These are phyloP conservation scores for Pharmacophagus antenor DNA, from an alignment of 2,888 invertebrate species.

Conservation along the genomic window DNA sequence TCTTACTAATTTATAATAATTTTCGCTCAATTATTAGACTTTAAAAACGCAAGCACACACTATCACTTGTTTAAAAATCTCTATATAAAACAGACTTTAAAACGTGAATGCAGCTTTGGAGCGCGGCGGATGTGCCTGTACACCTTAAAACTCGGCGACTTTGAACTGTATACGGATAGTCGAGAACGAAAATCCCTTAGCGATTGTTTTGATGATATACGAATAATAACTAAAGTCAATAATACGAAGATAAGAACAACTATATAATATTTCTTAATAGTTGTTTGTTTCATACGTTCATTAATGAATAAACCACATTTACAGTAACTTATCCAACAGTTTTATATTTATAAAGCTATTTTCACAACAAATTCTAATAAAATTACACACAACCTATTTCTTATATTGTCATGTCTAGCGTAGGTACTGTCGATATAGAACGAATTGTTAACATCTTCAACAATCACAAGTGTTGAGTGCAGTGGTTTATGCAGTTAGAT, in stretches of 20 bases:
- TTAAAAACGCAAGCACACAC: neutral
- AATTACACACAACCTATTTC: too few species aligned
- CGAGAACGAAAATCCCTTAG: constrained; percentile 26
- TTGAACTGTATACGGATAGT: constrained; percentile 11
- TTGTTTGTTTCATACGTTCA: neutral
- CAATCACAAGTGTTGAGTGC: constrained; percentile 32
- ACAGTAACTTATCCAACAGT: too few species aligned
- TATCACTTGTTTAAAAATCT: constrained; percentile 36
- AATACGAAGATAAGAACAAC: neutral
- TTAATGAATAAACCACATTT: too few species aligned
- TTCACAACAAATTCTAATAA: too few species aligned
- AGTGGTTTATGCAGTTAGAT: constrained; percentile 42
- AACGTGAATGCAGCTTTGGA: constrained; percentile 63
- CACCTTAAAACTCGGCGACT: constrained; percentile 31
- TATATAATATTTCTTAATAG: neutral
- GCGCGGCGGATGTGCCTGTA: constrained; percentile 55
- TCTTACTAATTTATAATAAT: neutral
- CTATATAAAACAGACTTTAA: constrained; percentile 18
- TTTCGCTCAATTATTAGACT: neutral
- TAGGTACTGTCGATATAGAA: constrained; percentile 4
- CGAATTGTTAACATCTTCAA: constrained; percentile 24
- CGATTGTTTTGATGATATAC: too few species aligned
- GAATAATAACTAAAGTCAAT: constrained; percentile 9
- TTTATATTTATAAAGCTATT: too few species aligned
- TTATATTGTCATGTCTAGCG: neutral